Base-by-base conservation (phyloP, 2,797 vertebrate genomes). In the Sitta carolinensis region DNA sequence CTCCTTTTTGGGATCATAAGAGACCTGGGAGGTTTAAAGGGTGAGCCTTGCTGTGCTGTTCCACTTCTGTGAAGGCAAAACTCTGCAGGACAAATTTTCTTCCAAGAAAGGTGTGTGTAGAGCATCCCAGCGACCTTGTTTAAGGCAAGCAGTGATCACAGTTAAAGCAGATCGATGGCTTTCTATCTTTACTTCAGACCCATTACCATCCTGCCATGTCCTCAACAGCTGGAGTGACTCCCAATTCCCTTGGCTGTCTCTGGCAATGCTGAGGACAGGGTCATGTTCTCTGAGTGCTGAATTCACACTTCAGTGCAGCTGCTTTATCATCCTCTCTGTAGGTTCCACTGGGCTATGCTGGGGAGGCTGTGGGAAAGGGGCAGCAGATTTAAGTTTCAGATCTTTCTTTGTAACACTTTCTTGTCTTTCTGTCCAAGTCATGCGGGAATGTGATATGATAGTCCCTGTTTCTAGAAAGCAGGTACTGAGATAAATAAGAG, bases 391-490 rank as follows among this genome's bases (percentile, higher is more conserved):
- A 36, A 51, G 22, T 67, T 84, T 77, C 19, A 22, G 51, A 26
- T 85, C 59, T 82, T 72, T 70, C 7, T 3, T 75, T 1, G 0
- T 64, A 63, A 74, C 10, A 6, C 20, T 78, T 73, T 16, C 42
- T 68, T 73, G 25, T 64, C 30, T 70, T 76, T 57, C 26, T 52
- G 13, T 89, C 57, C 20, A 76, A 40, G 30, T 40, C 27, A 4
- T 43, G 68, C 62, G 34, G 32, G 16, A 38, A 36, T 47, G 38
- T 59, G 91, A 63, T 58, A 22, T 38, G 89, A 68, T 81, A 87
- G 78, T 59, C 42, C 36, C 48, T 55, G 45, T 89, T 92, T 91
- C 91, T 94, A 93, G 89, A 95, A 96, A 94, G 91, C 85, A 91
- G 63, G 64, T 74, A 55, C 52, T n/a, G 83, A 87, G 78, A 74